Evolutionary conservation across 2,113 vertebrate species (phyloP), one percentile per base, ranked within the genome.

Genomic region (Cyanoramphus novaezelandiae): DNA sequence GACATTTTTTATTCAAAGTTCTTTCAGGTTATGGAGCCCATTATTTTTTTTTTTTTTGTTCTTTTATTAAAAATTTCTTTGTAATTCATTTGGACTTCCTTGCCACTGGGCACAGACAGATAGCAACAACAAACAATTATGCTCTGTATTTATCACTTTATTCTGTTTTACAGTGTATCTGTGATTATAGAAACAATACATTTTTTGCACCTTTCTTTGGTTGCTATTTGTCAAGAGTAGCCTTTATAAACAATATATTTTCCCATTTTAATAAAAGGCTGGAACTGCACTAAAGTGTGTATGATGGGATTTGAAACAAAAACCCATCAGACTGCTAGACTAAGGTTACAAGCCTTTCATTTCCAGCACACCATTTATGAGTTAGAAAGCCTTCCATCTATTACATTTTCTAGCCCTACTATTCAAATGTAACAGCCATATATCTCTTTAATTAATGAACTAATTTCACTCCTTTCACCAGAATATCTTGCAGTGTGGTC

Each of bases 201-300:
- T 98, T 98, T 89, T 98, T 98, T 96, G 82, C 90, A 96, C 92
- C 92, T 96, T 90, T 62, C 91, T 97, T 93, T 95, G 79, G 78
- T 96, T 95, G 63, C 91, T 94, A 82, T 96, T 97, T 95, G 87
- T 97, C 97, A 97, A 71, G 75, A 91, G 70, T 84, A 93, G 91
- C 69, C 59, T 97, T 97, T 97, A 94, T 93, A 97, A 97, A 95
- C 97, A 95, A 96, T 98, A 98, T 97, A 97, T 98, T 97, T 97
- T 97, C 85, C 93, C 64, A 97, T 95, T 98, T 98, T 98, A 98
- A 98, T 98, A 98, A 98, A 97, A 97, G 57, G n/a, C 49, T 95
- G 60, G 87, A 95, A 85, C 89, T 95, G 41, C 93, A 89, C 77
- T 94, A 88, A 93, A 93, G 95, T 86, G 72, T 63, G 23, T 94